Base-by-base conservation (phyloP, 2,888 invertebrate genomes). In the Nemapogon koenigi region DNA sequence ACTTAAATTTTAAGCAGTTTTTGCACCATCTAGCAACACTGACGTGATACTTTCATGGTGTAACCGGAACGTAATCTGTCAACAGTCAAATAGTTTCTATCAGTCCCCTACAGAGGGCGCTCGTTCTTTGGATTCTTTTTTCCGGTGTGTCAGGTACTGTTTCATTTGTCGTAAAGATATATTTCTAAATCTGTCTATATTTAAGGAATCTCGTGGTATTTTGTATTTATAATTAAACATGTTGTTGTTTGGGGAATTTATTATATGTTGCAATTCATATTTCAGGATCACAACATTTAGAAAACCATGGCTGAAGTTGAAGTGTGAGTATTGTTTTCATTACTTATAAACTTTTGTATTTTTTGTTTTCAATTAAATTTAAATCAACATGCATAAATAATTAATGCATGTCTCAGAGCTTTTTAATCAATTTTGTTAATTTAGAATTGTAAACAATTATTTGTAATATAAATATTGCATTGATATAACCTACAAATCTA, bases 221-320 rank as follows among this genome's bases (percentile, higher is more conserved):
- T 18, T 33, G 18, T 16, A 33, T 33, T 33, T 6, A 31, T 16
- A 33, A 19, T n/a, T n/a, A n/a, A 11, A 27, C 14, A 25, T 38
- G 37, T 39, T n/a, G 19, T 33, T 25, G 7, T 33, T 30, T 3
- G 7, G 32, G 28, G 30, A 16, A 52, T 42, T 50, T 50, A 62
- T 56, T 60, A 62, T 51, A 45, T 42, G 49, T 59, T 61, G 50
- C 49, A 53, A 61, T 66, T 50, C 54, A 46, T 75, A 78, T 80
- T 80, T 79, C 79, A 80, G 79, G 63, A 62, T 58, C 50, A 52
- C 55, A 55, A 59, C 56, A 51, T 49, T 50, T 52, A 48, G 55
- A 49, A 70, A 68, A 85, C 72, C 78, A 90, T 90, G 90, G 89
- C 90, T 59, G 90, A 90, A 76, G 86, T 86, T 61, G 90, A 89